Base-by-base conservation (phyloP, 2,113 vertebrate species). In the Tympanuchus pallidicinctus region DNA sequence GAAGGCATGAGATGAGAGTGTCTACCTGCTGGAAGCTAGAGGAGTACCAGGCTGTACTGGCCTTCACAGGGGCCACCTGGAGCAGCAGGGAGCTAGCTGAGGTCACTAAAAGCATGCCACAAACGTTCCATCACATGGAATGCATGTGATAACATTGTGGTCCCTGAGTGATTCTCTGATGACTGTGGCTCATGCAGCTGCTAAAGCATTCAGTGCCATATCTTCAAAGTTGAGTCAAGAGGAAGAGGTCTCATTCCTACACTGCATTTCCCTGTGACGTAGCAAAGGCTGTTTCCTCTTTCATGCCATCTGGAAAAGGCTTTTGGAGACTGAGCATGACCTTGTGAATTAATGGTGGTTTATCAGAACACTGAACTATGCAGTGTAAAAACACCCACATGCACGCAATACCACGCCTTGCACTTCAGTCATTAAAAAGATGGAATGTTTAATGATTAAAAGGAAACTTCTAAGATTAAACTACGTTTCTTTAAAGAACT, bases 171-270 rank as follows among this genome's bases (percentile, higher is more conserved):
- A 83, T 19, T 32, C 32, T 70, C 11, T 5, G 4, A n/a, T 24
- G 72, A 10, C 42, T 21, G 38, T 15, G 43, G 38, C 38, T 67
- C 13, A 5, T 6, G 28, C 32, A 64, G 28, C 47, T 27, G 50
- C 32, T 48, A 0, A 83, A 32, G 13, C 25, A 83, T 38, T 38
- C 56, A 1, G 0, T 32, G 30, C 3, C 12, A 19, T 0, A 0
- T 52, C 73, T 91, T 67, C 50, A 56, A 88, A 89, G 24, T 16
- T 28, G 36, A 63, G 40, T 47, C 24, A 38, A 47, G 60, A 67
- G 24, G 10, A 64, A 25, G 13, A 20, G 47, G 11, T 6, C 8
- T 69, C 16, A 3, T 10, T 78, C 54, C 73, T 48, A 15, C 69
- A 47, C 2, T 3, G 6, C 10, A 25, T 47, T 75, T 60, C 18